A percentile compares a stretch with the other conserved stretches of the same genome.
Evolutionary conservation across 2,797 vertebrate genomes (phyloP).

Genomic region (Phoxinus dragarum): DNA sequence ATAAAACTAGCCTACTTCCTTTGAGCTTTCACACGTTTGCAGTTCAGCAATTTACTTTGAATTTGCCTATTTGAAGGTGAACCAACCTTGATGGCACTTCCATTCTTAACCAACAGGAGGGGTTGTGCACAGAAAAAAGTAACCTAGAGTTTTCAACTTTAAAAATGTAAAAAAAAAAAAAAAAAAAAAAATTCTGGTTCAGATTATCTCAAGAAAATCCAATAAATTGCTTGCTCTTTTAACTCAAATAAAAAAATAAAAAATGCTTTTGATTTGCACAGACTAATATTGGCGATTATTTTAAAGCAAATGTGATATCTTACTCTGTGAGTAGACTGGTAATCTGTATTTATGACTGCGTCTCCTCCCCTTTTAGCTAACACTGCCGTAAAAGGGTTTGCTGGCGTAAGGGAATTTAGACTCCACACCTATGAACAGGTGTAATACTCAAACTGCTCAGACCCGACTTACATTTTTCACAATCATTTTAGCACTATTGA

Average conservation of each 20-base stretch:
- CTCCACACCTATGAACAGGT: constrained; percentile 11
- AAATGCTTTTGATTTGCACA: neutral
- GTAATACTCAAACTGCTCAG: constrained; percentile 23
- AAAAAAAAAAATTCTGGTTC: neutral
- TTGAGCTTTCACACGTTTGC: neutral
- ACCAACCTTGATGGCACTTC: neutral
- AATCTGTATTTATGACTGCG: neutral
- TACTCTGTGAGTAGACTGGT: neutral
- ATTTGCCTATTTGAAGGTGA: neutral
- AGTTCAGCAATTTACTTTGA: neutral
- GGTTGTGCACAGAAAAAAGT: neutral
- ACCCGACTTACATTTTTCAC: neutral
- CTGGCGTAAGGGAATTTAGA: neutral
- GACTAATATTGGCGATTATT: neutral
- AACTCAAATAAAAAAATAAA: neutral
- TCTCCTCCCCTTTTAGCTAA: constrained; percentile 5
- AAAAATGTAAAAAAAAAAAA: neutral
- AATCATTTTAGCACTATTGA: neutral
- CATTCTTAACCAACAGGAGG: neutral
- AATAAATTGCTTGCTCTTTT: neutral
- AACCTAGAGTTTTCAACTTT: neutral
- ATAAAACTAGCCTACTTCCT: neutral
- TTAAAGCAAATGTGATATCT: constrained; percentile 3
- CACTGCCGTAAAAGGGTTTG: neutral
- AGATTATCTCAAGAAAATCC: neutral